Evolutionary conservation across 2,888 invertebrate genomes (phyloP).

Genomic region (Alsophila aescularia): DNA sequence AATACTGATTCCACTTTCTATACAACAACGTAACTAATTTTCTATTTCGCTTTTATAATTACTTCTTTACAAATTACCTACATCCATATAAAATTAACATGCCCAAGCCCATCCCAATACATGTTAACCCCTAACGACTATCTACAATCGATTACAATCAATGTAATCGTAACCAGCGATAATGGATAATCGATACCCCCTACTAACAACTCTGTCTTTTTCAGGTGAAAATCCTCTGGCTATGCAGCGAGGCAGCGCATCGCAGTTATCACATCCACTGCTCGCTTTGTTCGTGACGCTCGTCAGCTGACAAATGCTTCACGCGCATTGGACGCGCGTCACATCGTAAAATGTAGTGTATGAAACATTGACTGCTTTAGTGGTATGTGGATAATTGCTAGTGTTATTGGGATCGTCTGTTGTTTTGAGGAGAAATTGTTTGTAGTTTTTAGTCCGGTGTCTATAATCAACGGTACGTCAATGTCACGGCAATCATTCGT

Average conservation of each 20-base stretch:
- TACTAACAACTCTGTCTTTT: slow-evolving; percentile 41
- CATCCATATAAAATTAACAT: slow-evolving; percentile 8
- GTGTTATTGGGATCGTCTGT: slow-evolving; percentile 17
- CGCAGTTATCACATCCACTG: slow-evolving; percentile 61
- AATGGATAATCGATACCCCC: slow-evolving; percentile 22
- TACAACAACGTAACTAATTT: too few species aligned
- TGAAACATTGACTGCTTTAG: slow-evolving; percentile 38
- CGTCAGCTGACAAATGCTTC: slow-evolving; percentile 73
- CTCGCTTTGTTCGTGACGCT: slow-evolving; percentile 54
- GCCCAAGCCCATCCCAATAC: slow-evolving; percentile 1
- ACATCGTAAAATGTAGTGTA: slow-evolving; percentile 25
- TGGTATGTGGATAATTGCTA: slow-evolving; percentile 26
- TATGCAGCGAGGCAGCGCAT: slow-evolving; percentile 76
- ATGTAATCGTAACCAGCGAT: slow-evolving; percentile 24
- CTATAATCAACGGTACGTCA: too few species aligned
- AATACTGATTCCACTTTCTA: background rate
- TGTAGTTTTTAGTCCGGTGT: too few species aligned
- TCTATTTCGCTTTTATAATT: too few species aligned
- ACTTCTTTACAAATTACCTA: background rate
- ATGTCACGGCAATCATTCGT: too few species aligned
- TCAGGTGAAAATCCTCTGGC: slow-evolving; percentile 81
- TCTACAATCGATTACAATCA: slow-evolving; percentile 25
- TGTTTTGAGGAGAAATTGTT: slow-evolving; percentile 14
- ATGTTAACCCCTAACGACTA: slow-evolving; percentile 17
- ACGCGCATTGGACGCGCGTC: slow-evolving; percentile 69